Conservation (phyloP, 1,140 invertebrate species). For the Dreissena polymorpha region DNA sequence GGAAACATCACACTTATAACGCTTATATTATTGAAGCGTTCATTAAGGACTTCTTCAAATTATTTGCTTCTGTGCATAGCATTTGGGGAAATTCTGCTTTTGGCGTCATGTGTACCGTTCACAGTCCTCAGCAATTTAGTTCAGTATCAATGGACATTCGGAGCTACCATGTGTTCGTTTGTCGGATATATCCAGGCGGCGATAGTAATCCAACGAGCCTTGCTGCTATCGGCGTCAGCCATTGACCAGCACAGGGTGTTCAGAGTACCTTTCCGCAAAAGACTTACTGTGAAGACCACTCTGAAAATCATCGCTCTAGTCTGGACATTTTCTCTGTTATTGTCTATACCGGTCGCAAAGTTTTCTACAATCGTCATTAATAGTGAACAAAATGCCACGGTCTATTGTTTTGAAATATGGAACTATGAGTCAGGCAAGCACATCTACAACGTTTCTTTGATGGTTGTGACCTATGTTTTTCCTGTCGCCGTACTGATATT, state of each 20-base stretch:
- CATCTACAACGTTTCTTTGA: not conserved
- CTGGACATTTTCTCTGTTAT: not conserved
- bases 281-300: not conserved
- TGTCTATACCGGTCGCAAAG: constrained; percentile 11
- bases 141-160: constrained; percentile 32
- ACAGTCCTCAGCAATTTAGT: constrained; percentile 32
- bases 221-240: constrained; percentile 24
- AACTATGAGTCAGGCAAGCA: not conserved
- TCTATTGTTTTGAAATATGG: constrained; percentile 20
- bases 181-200: constrained; percentile 20
- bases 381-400: not conserved
- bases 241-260: constrained; percentile 13
- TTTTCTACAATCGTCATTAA: not conserved
- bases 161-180: constrained; percentile 15
- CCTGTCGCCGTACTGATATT: constrained; percentile 9
- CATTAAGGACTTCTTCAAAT: not conserved
- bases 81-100: constrained; percentile 12
- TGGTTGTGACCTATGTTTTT: constrained; percentile 13
- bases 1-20: constrained; percentile 3
- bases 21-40: not conserved
- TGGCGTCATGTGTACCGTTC: constrained; percentile 25
- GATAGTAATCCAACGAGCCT: constrained; percentile 18
- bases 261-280: not conserved
- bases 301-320: not conserved
- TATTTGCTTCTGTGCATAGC: constrained; percentile 6